Percentiles rank a stretch among this genome's conserved stretches.
These are phyloP conservation scores for Limanda limanda DNA, from an alignment of 2,113 vertebrate species.

Conservation along the genomic window DNA sequence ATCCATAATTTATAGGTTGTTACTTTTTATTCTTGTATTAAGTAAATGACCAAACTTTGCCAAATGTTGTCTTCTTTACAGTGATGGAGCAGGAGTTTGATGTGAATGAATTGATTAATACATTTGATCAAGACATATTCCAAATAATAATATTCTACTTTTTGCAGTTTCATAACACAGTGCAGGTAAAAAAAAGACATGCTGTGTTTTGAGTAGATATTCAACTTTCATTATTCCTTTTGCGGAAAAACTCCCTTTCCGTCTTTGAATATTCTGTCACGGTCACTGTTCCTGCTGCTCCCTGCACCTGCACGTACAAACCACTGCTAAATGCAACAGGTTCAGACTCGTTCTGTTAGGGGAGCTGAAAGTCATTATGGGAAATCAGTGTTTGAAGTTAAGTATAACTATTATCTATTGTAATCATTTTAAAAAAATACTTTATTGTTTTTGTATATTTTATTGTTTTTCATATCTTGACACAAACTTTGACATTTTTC, in stretches of 20 bases:
- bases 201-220: not conserved
- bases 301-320: slow-evolving; percentile 33
- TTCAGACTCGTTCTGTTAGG: slow-evolving; percentile 26
- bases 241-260: slow-evolving; percentile 29
- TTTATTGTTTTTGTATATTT: too few relatives aligned
- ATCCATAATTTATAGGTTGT: not conserved
- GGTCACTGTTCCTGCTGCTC: slow-evolving; percentile 4
- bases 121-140: not conserved
- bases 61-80: not conserved
- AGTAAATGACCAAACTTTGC: not conserved
- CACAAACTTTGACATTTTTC: too few relatives aligned
- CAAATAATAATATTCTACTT: not conserved
- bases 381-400: too few relatives aligned
- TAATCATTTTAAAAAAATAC: too few relatives aligned
- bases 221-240: slow-evolving; percentile 21
- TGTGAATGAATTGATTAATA: not conserved
- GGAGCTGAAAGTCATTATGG: slow-evolving; percentile 14
- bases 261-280: slow-evolving; percentile 23
- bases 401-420: too few relatives aligned
- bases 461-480: too few relatives aligned
- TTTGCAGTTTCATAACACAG: not conserved
- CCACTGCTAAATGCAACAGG: slow-evolving; percentile 34
- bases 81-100: not conserved
- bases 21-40: not conserved
- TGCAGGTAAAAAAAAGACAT: slow-evolving; percentile 2